Evolutionary conservation across 2,888 invertebrate genomes (phyloP).

Genomic region (Microctonus aethiopoides): DNA sequence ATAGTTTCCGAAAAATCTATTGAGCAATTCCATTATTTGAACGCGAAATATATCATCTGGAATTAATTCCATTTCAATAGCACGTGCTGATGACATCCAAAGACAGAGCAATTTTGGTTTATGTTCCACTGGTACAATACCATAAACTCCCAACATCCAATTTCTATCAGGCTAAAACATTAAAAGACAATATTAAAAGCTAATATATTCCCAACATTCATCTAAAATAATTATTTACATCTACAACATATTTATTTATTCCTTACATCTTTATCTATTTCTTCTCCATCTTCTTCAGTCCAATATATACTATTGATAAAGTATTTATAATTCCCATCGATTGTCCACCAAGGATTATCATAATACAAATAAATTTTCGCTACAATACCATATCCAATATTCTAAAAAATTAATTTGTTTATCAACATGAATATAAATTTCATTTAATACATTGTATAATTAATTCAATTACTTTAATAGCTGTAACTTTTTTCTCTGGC

Average conservation of each 20-base stretch:
- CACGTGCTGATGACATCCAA: conserved; percentile 75
- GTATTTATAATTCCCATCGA: conserved; percentile 1
- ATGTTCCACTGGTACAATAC: conserved; percentile 73
- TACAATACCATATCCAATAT: conserved; percentile 74
- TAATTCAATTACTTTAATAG: conserved; percentile 65
- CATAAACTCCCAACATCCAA: conserved; percentile 75
- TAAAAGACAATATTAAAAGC: too few relatives aligned
- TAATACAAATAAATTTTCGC: conserved; percentile 74
- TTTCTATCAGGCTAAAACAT: conserved; percentile 53
- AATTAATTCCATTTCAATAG: conserved; percentile 72
- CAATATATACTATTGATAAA: conserved; percentile 11
- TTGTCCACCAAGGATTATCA: conserved; percentile 36
- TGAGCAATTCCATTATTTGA: conserved; percentile 67
- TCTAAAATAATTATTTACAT: too few relatives aligned
- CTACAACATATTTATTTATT: not conserved
- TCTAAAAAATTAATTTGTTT: conserved; percentile 53
- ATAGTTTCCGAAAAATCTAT: conserved; percentile 68
- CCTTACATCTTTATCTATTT: conserved; percentile 30
- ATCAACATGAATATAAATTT: conserved; percentile 1
- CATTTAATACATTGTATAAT: conserved; percentile 14
- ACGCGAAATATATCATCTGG: conserved; percentile 69
- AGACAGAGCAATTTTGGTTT: conserved; percentile 73
- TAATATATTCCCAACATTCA: too few relatives aligned
- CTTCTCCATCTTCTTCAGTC: conserved; percentile 22
- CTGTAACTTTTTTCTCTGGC: conserved; percentile 69